phyloP scores from a whole-genome alignment of 2,113 vertebrate species.

The Proteles cristata region DNA sequence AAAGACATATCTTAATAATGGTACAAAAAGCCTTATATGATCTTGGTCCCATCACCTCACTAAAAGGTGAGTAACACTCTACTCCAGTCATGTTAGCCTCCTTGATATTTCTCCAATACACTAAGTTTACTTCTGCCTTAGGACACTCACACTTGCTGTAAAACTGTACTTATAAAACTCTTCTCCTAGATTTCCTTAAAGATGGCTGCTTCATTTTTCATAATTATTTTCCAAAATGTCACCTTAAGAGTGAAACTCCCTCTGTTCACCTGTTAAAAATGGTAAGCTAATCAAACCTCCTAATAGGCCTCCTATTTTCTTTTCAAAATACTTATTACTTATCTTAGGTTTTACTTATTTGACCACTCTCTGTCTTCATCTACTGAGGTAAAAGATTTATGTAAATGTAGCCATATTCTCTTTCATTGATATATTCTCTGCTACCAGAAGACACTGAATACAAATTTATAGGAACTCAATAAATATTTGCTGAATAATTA shows the following conservation, averaged over 20 bases:
- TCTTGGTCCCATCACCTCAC: background rate
- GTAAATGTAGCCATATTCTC: background rate
- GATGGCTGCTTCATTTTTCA: background rate
- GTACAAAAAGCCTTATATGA: background rate
- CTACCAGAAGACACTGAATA: background rate
- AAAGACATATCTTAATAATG: background rate
- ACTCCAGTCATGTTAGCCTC: background rate
- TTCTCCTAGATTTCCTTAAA: background rate
- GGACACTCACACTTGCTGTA: background rate
- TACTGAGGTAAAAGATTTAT: background rate
- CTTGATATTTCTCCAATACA: background rate
- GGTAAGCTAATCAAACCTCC: fast-evolving
- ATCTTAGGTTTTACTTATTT: background rate
- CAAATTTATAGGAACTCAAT: background rate
- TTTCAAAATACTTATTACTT: background rate
- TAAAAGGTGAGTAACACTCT: background rate
- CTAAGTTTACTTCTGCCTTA: background rate
- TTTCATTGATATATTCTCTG: background rate
- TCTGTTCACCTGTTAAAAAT: background rate
- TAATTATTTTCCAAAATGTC: background rate
- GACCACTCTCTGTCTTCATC: background rate
- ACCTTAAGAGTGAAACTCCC: background rate
- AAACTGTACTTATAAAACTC: background rate
- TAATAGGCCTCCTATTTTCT: background rate
- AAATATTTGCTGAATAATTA: background rate